Evolutionary conservation across 2,888 invertebrate genomes (phyloP), one percentile per base, ranked within the genome.

Genomic region (Erpobdella octoculata): DNA sequence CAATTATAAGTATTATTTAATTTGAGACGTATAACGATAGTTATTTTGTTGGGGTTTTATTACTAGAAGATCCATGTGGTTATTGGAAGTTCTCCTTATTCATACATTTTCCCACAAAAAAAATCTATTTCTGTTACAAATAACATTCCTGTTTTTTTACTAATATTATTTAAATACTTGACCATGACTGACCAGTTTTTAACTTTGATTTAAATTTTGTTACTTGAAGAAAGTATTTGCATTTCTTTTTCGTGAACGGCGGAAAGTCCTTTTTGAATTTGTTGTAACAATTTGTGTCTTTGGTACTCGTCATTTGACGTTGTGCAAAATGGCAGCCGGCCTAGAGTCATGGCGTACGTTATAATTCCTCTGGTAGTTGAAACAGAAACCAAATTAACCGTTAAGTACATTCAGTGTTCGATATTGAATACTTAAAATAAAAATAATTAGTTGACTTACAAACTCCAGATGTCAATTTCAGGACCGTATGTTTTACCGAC

Each of bases 391-490:
- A 12, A 8, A 8, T 15, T 8, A 15, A 15, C 12, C 8, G 21
- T 58, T 25, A 21, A 21, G 21, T 12, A 58, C 59, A 58, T 21
- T 15, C 46, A 41, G 12, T 21, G 59, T 12, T 58, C 21, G 25
- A 58, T 15, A 12, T 25, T 58, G 9, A 21, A 8, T 12, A 15
- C 21, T 12, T 58, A 15, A 41, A 41, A 12, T 58, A 58, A 21
- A 58, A 58, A 9, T 58, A 15, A 21, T 58, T 58, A 21, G 9
- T 58, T 21, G 21, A 84, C 87, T 83, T 78, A 89, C 89, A 89
- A 84, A 83, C 90, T 90, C 90, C 90, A 90, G 62, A 90, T 85
- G 82, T 90, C 90, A 64, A 90, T 88, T 83, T 89, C 89, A 9
- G 89, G 88, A 46, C 90, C 90, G 82, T 90, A 90, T 74, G 86